These are phyloP conservation scores for Mastomys coucha DNA, from an alignment of 2,113 vertebrate genomes.

Conservation along the genomic window DNA sequence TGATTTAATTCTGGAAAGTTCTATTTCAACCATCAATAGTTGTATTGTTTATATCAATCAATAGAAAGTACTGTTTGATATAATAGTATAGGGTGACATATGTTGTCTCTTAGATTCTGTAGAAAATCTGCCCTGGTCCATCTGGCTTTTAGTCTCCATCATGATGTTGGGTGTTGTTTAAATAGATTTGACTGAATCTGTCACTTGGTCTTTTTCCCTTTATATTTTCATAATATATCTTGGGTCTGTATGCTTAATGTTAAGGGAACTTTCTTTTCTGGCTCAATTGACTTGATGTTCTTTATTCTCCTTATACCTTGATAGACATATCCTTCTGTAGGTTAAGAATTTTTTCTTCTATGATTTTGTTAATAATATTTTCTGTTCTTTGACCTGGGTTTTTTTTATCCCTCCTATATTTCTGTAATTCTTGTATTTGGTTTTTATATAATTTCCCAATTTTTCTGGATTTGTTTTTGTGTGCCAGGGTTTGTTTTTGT, in stretches of 20 bases:
- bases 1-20: no score
- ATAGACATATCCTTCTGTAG: background rate
- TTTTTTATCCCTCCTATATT: background rate
- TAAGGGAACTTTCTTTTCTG: background rate
- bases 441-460: background rate
- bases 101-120: background rate
- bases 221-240: background rate
- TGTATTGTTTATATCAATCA: no score
- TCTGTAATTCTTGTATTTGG: background rate
- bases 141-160: background rate
- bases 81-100: background rate
- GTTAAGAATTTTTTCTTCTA: background rate
- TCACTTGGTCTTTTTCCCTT: background rate
- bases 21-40: background rate
- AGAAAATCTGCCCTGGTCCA: background rate
- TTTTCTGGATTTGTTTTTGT: background rate
- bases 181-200: background rate
- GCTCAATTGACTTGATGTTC: background rate
- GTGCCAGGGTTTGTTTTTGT: background rate
- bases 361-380: background rate
- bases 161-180: background rate
- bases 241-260: background rate
- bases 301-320: background rate
- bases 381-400: background rate
- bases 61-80: background rate